Evolutionary conservation across 2,113 vertebrate genomes (phyloP), one percentile per base, ranked within the genome.

Genomic region (Pseudolaguvia tuberculata): DNA sequence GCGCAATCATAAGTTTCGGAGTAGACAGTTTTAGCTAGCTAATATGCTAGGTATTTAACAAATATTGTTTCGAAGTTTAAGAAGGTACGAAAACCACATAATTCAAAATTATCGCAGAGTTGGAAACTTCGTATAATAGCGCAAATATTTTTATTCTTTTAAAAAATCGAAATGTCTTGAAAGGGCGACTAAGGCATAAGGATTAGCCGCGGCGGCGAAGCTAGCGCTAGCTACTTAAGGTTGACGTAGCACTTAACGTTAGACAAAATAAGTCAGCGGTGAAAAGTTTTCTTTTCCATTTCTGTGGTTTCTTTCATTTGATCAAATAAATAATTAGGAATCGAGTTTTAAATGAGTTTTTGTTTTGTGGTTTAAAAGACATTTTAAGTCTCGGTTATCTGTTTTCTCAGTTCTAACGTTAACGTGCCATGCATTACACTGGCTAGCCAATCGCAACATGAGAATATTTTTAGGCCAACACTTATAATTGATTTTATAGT

Each of bases 1-100:
- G 86, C 83, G 85, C 83, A 81, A 74, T 80, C 79, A 79, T 84
- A 91, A 91, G 86, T 90, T 90, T 88, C 84, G 83, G 83, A 88
- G 81, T 63, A 68, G 69, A 59, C 73, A 81, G 85, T 81, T 52
- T n/a, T 27, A 13, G 31, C 27, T 9, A 73, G 78, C 17, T 15
- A 50, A 18, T 25, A 48, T 66, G 42, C 62, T 23, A 47, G 14
- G 13, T 48, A 11, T 48, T 50, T 45, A 65, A 65, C 18, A 59
- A 1, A 6, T 3, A 51, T 21, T 82, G 79, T 72, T 71, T 50
- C 2, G 9, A 70, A 55, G 52, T 70, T 42, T 11, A 4, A 27
- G 45, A 8, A 11, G 35, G n/a, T 47, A 1, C 7, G 13, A 39
- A 55, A 25, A 55, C 13, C 20, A 55, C 4, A 1, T 15, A 0